Base-by-base conservation (phyloP, 30 jellyfish, hydroid and myxozoan genomes). In the Clytia hemisphaerica region DNA sequence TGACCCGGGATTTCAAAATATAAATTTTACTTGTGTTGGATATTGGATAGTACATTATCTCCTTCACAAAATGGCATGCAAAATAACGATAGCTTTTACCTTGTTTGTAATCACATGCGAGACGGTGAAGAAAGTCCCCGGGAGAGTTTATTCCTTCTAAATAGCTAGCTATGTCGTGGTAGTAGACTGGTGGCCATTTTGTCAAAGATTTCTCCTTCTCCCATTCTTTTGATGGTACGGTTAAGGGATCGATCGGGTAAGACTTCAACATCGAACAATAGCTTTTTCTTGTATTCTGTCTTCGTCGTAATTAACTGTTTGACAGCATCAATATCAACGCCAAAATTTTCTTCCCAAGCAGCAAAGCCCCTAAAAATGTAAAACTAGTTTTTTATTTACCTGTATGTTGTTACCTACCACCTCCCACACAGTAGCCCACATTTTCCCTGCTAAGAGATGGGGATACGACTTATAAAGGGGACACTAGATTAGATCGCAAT, bases 111-210 rank as follows among this genome's bases (percentile, higher is more conserved):
- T 73, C 49, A 28, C 85, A 73, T 29, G 58, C 82, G 12, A 53
- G 33, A 14, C 85, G 33, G 80, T 73, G 82, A 2, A 73, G 26
- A 22, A 73, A 71, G 29, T 73, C 82, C 6, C 63, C 45, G 12
- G 82, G 45, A 73, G 45, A 34, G 57, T 58, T 37, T 6, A 73
- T 47, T 5, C 4, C 32, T 14, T 22, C 25, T 21, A 21, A 49
- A 55, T 57, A 60, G 18, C 28, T 58, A 4, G 85, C 36, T 18
- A 58, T 73, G 46, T 57, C 85, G 21, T 28, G 40, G 44, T 57
- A 33, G 42, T 73, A 73, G n/a, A 62, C 33, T 21, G 70, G 69
- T 15, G 85, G 85, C 85, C 85, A 73, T 22, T 59, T 57, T 73
- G n/a, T 34, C 46, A 73, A 10, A 37, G 58, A 42, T 36, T 29